Evolutionary conservation across 2,888 invertebrate genomes (phyloP).

Genomic region (Dasysyrphus albostriatus): DNA sequence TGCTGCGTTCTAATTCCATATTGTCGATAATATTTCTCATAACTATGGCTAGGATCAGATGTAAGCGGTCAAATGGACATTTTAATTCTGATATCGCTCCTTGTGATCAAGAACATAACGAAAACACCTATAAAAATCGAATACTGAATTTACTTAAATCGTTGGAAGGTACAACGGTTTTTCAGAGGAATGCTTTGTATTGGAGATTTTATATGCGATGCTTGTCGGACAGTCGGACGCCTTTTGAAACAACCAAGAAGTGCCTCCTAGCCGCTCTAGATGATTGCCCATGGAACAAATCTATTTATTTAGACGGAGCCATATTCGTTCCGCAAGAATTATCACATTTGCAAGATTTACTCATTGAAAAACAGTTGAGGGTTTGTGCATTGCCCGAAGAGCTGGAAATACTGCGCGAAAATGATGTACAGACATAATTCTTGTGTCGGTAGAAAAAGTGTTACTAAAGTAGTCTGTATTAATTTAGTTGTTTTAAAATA

Average conservation of each 20-base stretch:
- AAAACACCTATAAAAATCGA: slow-evolving; percentile 79
- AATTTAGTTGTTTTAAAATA: too few relatives aligned
- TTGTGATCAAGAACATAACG: slow-evolving; percentile 76
- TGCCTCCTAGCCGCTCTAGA: slow-evolving; percentile 86
- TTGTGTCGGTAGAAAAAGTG: too few relatives aligned
- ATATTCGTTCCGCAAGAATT: slow-evolving; percentile 87
- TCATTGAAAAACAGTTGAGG: slow-evolving; percentile 90
- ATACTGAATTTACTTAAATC: slow-evolving; percentile 80
- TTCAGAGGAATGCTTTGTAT: slow-evolving; percentile 84
- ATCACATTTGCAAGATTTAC: slow-evolving; percentile 89
- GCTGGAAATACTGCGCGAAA: slow-evolving; percentile 85
- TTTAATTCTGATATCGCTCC: background rate
- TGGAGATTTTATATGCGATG: slow-evolving; percentile 88
- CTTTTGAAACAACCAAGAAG: slow-evolving; percentile 81
- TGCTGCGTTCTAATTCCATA: slow-evolving; percentile 83
- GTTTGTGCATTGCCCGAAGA: slow-evolving; percentile 91
- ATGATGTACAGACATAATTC: slow-evolving; percentile 42
- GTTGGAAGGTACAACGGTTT: slow-evolving; percentile 75
- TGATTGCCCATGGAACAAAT: slow-evolving; percentile 88
- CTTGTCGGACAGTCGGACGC: slow-evolving; percentile 81
- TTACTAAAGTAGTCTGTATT: too few relatives aligned
- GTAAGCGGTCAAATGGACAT: slow-evolving; percentile 57
- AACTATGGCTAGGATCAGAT: slow-evolving; percentile 82
- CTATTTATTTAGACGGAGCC: slow-evolving; percentile 88
- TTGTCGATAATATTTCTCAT: slow-evolving; percentile 84